A percentile compares a stretch with the other conserved stretches of the same genome.
These are phyloP conservation scores for Drosophila macrothrix DNA, from an alignment of 2,888 invertebrate species.

Conservation along the genomic window DNA sequence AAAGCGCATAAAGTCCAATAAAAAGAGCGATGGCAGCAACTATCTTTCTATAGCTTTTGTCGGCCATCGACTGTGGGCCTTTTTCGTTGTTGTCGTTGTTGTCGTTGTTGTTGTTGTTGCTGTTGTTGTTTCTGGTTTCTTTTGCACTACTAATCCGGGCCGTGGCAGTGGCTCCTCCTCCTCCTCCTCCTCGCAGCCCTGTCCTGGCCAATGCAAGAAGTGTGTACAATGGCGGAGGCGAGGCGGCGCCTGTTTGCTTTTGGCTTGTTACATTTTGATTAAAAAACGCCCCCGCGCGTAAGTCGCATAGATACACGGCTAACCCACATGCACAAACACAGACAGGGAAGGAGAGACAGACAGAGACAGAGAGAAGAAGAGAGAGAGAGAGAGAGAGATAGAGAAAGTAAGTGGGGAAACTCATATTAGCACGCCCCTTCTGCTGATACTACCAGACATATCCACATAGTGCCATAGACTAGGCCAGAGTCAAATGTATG, in stretches of 20 bases:
- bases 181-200: not conserved
- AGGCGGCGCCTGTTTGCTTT: slow-evolving; percentile 74
- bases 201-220: slow-evolving; percentile 24
- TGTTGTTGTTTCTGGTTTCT: slow-evolving; percentile 55
- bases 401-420: not conserved
- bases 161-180: slow-evolving; percentile 50
- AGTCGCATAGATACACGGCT: slow-evolving; percentile 60
- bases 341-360: not conserved
- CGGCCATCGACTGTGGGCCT: slow-evolving; percentile 71
- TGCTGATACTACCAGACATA: slow-evolving; percentile 7
- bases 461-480: slow-evolving; percentile 13
- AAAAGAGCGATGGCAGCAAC: slow-evolving; percentile 76
- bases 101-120: slow-evolving; percentile 28
- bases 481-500: slow-evolving; percentile 52
- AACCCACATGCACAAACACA: slow-evolving; percentile 41
- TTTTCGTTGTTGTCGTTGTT: slow-evolving; percentile 33
- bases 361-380: not conserved
- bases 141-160: slow-evolving; percentile 78
- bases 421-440: slow-evolving; percentile 35
- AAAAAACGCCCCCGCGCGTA: slow-evolving; percentile 80
- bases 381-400: not conserved
- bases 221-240: slow-evolving; percentile 1
- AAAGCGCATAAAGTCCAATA: slow-evolving; percentile 81
- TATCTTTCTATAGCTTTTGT: slow-evolving; percentile 74
- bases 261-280: slow-evolving; percentile 81